A percentile compares a stretch with the other conserved stretches of the same genome.
Evolutionary conservation across 1,140 invertebrate genomes (phyloP).

Genomic region (Drosophila equinoxialis): DNA sequence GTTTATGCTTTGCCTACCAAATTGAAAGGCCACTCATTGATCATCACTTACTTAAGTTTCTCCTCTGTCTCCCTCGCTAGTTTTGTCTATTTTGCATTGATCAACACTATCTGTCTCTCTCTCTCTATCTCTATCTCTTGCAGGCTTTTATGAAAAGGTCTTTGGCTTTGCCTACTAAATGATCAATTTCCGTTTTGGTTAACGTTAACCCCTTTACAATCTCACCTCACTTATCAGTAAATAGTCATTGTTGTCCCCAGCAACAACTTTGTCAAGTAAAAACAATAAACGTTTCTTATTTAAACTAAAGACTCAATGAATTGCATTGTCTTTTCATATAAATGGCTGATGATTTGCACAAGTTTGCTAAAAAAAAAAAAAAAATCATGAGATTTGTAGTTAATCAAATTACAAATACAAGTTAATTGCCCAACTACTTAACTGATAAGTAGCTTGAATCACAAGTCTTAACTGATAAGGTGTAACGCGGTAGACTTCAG

Average conservation of each 20-base stretch:
- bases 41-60: slow-evolving; percentile 35
- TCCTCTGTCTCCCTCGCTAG: background rate
- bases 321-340: background rate
- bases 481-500: background rate
- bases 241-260: background rate
- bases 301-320: background rate
- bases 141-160: slow-evolving; percentile 45
- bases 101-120: slow-evolving; percentile 24
- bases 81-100: too few relatives aligned
- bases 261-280: background rate
- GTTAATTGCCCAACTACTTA: background rate
- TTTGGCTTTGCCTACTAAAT: slow-evolving; percentile 57
- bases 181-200: slow-evolving; percentile 65
- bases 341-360: background rate
- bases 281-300: background rate
- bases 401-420: background rate
- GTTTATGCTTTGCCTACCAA: slow-evolving; percentile 75
- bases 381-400: background rate
- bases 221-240: slow-evolving; percentile 14
- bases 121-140: background rate
- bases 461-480: background rate
- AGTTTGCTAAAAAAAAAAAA: background rate
- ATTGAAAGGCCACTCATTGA: slow-evolving; percentile 74
- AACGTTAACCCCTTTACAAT: slow-evolving; percentile 37
- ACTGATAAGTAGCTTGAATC: background rate